Evolutionary conservation across 2,888 invertebrate genomes (phyloP).

Genomic region (Zootermopsis nevadensis): DNA sequence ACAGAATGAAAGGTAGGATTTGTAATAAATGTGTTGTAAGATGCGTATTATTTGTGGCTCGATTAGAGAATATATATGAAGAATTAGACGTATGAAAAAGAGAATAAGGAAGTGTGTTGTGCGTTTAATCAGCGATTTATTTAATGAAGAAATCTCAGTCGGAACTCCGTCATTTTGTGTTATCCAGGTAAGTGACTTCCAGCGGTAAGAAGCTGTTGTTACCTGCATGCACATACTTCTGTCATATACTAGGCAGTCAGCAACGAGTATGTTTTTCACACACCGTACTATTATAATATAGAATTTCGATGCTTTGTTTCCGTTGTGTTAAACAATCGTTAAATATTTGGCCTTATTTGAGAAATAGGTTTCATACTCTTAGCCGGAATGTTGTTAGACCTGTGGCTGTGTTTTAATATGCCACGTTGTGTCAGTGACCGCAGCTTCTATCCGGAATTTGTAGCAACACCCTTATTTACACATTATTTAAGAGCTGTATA

Average conservation of each 20-base stretch:
- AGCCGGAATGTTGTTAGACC: too few relatives aligned
- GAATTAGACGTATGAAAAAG: not conserved
- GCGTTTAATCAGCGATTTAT: not conserved
- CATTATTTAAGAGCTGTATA: not conserved
- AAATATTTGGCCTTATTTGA: too few relatives aligned
- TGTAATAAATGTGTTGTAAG: not conserved
- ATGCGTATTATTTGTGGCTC: not conserved
- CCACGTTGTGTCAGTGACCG: conserved; percentile 16
- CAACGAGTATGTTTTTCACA: too few relatives aligned
- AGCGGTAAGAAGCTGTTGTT: not conserved
- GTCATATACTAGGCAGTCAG: too few relatives aligned
- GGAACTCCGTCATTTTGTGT: not conserved
- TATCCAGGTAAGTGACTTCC: conserved; percentile 7
- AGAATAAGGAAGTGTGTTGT: not conserved
- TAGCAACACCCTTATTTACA: not conserved
- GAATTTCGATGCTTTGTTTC: too few relatives aligned
- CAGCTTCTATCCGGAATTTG: not conserved
- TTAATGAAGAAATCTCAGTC: not conserved
- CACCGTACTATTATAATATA: too few relatives aligned
- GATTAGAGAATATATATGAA: not conserved
- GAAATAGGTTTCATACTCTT: too few relatives aligned
- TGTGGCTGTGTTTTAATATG: not conserved
- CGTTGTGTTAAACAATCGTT: too few relatives aligned
- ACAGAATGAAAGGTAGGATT: not conserved
- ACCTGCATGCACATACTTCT: not conserved